These are phyloP conservation scores for Microcebus ravelobensis DNA, from an alignment of 2,113 vertebrate genomes.

Conservation along the genomic window DNA sequence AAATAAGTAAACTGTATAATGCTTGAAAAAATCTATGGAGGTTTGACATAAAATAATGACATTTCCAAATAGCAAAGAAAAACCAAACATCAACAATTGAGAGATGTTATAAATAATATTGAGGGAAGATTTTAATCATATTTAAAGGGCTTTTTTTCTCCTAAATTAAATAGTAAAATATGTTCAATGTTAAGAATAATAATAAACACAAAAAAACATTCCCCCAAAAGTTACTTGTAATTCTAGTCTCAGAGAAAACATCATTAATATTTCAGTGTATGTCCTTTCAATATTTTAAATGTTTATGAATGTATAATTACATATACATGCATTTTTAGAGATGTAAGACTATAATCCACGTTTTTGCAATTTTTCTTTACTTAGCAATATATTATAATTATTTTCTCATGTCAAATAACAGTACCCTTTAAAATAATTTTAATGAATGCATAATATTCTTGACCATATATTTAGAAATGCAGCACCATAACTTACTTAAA, in stretches of 20 bases:
- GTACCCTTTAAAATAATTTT: background rate
- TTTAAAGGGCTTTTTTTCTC: background rate
- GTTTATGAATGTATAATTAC: background rate
- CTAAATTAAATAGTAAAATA: background rate
- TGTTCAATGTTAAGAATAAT: background rate
- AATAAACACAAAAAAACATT: background rate
- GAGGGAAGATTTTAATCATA: background rate
- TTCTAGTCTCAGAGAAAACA: background rate
- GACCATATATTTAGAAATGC: background rate
- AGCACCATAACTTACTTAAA: background rate
- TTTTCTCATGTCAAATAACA: background rate
- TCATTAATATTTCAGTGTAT: background rate
- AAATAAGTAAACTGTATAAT: background rate
- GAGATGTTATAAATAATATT: background rate
- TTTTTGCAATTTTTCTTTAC: background rate
- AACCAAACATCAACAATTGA: background rate
- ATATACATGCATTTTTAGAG: background rate
- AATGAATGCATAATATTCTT: background rate
- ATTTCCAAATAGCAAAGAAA: background rate
- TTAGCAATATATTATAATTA: background rate
- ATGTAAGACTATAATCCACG: background rate
- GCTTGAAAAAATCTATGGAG: background rate
- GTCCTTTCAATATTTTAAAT: background rate
- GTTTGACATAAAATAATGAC: background rate
- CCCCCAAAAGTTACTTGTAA: background rate